These are phyloP conservation scores for Rugalucina vietnamica DNA, from an alignment of 2,888 invertebrate species.

Conservation along the genomic window DNA sequence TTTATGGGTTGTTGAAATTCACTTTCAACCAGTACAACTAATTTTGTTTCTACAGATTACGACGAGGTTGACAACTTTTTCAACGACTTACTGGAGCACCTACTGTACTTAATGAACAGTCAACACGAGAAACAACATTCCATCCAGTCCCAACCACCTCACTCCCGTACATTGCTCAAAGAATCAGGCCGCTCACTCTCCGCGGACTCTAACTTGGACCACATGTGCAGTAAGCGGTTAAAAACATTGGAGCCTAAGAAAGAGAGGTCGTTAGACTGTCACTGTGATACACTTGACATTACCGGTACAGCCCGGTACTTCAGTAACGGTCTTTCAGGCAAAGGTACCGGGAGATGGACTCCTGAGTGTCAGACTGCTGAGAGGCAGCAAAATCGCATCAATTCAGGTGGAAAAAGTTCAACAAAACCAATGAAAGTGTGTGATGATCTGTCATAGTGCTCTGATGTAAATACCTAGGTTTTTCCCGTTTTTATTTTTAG, in stretches of 20 bases:
- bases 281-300: slow-evolving; percentile 30
- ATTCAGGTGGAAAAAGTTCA: slow-evolving; percentile 50
- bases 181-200: slow-evolving; percentile 55
- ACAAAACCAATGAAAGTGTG: slow-evolving; percentile 25
- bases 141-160: slow-evolving; percentile 37
- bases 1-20: no score
- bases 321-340: slow-evolving; percentile 12
- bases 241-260: slow-evolving; percentile 61
- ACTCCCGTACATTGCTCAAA: slow-evolving; percentile 40
- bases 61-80: slow-evolving; percentile 78
- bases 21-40: no score
- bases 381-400: slow-evolving; percentile 39
- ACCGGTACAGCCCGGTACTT: background rate
- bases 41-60: slow-evolving; percentile 65
- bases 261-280: slow-evolving; percentile 27
- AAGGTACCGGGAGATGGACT: slow-evolving; percentile 4
- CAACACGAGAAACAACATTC: slow-evolving; percentile 61
- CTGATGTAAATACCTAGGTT: slow-evolving; percentile 2
- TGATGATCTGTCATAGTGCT: slow-evolving; percentile 2
- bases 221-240: slow-evolving; percentile 57
- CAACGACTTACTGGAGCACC: slow-evolving; percentile 69
- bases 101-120: slow-evolving; percentile 66
- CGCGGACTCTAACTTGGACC: slow-evolving; percentile 58
- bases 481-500: no score
- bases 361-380: slow-evolving; percentile 8